Percentiles rank a stretch among this genome's conserved stretches.
These are phyloP conservation scores for Zeuzera pyrina DNA, from an alignment of 2,888 invertebrate species.

Conservation along the genomic window DNA sequence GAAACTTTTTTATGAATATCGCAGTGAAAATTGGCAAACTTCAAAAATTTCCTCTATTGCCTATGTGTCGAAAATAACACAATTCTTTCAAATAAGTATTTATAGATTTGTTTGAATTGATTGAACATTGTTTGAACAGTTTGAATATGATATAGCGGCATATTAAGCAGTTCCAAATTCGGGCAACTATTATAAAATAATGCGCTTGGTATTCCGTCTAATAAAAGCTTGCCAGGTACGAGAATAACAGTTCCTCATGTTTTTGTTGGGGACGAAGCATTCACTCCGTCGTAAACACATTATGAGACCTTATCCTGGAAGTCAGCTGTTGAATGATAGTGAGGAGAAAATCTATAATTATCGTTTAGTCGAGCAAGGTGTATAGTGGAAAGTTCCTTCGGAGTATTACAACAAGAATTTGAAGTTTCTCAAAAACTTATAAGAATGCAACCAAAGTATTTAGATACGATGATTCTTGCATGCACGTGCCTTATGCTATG, in stretches of 20 bases:
- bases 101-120: too few species aligned
- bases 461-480: conserved; percentile 13
- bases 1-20: too few species aligned
- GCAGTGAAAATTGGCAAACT: too few species aligned
- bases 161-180: conserved; percentile 12
- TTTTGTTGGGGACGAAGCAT: conserved; percentile 24
- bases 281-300: conserved; percentile 12
- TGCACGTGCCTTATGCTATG: conserved; percentile 12
- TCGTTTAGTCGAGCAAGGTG: conserved; percentile 14
- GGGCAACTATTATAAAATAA: conserved; percentile 10
- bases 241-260: conserved; percentile 18
- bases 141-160: too few species aligned
- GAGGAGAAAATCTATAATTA: conserved; percentile 15
- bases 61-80: too few species aligned
- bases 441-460: conserved; percentile 12
- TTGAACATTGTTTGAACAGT: too few species aligned
- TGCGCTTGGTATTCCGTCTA: conserved; percentile 18
- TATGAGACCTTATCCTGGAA: conserved; percentile 16
- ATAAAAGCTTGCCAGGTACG: conserved; percentile 18
- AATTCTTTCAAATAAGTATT: too few species aligned
- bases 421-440: conserved; percentile 12
- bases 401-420: conserved; percentile 14
- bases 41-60: too few species aligned
- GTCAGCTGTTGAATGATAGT: conserved; percentile 7
- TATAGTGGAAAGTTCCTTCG: conserved; percentile 13